Evolutionary conservation across 2,888 invertebrate species (phyloP).

Genomic region (Oscheius sp.): DNA sequence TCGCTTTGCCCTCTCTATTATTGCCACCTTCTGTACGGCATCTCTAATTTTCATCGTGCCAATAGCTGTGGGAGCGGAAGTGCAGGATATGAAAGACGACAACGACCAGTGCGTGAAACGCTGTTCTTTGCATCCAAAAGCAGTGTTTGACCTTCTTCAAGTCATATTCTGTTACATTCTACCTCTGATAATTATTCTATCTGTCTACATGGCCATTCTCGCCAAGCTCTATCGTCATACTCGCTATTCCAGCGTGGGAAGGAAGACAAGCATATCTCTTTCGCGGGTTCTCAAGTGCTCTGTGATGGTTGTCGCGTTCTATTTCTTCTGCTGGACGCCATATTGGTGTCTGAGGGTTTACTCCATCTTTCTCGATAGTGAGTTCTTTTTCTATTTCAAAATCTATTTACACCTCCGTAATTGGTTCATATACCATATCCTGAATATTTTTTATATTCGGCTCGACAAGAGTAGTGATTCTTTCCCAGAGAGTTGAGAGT

Average conservation of each 20-base stretch:
- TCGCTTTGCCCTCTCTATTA: constrained; percentile 60
- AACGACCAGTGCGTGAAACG: constrained; percentile 46
- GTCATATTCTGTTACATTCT: constrained; percentile 64
- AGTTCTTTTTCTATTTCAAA: neutral
- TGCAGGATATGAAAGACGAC: constrained; percentile 44
- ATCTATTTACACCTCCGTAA: neutral
- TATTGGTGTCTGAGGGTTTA: constrained; percentile 66
- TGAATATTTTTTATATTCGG: constrained; percentile 14
- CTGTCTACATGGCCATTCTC: constrained; percentile 69
- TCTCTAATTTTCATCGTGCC: constrained; percentile 68
- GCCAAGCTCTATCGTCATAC: constrained; percentile 55
- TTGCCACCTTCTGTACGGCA: constrained; percentile 55
- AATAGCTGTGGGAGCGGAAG: constrained; percentile 46
- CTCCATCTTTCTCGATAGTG: constrained; percentile 26
- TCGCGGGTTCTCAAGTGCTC: constrained; percentile 70
- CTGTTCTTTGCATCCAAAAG: constrained; percentile 52
- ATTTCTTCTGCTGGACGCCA: constrained; percentile 73
- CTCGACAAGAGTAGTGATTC: neutral
- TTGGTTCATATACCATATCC: neutral
- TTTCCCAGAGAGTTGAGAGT: constrained; percentile 15
- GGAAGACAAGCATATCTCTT: constrained; percentile 66
- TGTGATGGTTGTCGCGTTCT: constrained; percentile 73
- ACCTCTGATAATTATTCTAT: constrained; percentile 65
- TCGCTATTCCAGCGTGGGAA: constrained; percentile 57
- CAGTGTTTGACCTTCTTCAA: constrained; percentile 60